Conservation (phyloP, 2,888 invertebrate species). For the Latrodectus elegans region DNA sequence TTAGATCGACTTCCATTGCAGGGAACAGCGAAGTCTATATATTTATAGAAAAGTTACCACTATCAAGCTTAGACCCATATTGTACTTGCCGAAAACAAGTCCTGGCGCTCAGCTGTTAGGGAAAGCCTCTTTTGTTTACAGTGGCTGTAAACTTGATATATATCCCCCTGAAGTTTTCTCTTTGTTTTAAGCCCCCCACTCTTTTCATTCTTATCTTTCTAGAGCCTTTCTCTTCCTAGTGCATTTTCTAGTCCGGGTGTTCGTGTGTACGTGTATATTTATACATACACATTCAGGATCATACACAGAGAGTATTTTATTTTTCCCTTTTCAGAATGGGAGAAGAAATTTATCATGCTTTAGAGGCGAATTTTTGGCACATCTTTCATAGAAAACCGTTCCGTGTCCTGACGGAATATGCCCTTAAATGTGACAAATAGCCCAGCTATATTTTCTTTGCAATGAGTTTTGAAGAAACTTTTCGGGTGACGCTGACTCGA, state of each 20-base stretch:
- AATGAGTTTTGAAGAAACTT: not conserved
- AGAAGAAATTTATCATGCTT: conserved; percentile 52
- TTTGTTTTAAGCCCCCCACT: conserved; percentile 37
- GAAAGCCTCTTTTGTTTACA: conserved; percentile 52
- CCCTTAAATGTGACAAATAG: conserved; percentile 56
- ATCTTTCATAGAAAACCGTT: conserved; percentile 50
- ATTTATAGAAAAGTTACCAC: conserved; percentile 32
- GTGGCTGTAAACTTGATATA: conserved; percentile 54
- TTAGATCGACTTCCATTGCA: conserved; percentile 15
- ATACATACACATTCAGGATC: conserved; percentile 9
- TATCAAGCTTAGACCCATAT: conserved; percentile 28
- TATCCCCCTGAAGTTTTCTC: conserved; percentile 46
- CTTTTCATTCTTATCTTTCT: conserved; percentile 1
- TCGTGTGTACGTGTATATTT: conserved; percentile 12
- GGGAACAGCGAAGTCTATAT: not conserved
- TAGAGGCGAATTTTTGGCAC: conserved; percentile 56
- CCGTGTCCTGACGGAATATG: conserved; percentile 46
- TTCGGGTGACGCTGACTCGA: no score
- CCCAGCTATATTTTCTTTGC: conserved; percentile 19
- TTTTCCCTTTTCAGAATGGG: conserved; percentile 17
- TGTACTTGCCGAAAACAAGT: conserved; percentile 46
- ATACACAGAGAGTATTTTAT: conserved; percentile 29
- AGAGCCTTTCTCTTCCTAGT: not conserved
- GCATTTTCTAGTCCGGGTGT: conserved; percentile 16
- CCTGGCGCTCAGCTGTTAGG: conserved; percentile 45